Evolutionary conservation across 2,888 invertebrate species (phyloP).

Genomic region (Plutella xylostella): DNA sequence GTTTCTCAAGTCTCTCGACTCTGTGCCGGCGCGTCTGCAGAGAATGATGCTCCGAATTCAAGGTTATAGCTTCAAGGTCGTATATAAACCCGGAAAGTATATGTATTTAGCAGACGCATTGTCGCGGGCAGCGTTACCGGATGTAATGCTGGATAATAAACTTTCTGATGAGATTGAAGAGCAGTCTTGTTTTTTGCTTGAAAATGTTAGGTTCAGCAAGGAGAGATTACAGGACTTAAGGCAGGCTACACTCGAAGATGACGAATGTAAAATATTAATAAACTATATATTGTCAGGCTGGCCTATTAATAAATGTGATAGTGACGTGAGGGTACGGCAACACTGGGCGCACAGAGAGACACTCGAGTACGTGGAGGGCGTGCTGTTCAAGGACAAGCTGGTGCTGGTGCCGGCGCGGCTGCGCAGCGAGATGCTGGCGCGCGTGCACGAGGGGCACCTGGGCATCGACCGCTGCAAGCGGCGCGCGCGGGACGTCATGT

Average conservation of each 20-base stretch:
- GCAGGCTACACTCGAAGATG: background rate
- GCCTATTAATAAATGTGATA: background rate
- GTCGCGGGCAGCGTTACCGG: background rate
- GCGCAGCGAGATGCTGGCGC: background rate
- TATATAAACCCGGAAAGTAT: conserved; percentile 3
- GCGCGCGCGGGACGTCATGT: background rate
- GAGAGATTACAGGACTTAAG: no score
- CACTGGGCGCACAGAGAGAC: background rate
- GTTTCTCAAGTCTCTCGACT: background rate
- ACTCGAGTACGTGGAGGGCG: background rate
- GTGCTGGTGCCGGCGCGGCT: background rate
- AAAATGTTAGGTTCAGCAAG: no score
- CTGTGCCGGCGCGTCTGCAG: background rate
- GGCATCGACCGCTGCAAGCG: background rate
- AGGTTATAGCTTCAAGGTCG: background rate
- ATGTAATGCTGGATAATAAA: no score
- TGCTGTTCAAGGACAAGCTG: background rate
- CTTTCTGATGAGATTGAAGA: no score
- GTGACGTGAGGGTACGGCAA: background rate
- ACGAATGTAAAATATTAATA: background rate
- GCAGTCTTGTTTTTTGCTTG: no score
- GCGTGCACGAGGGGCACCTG: background rate
- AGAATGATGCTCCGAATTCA: background rate
- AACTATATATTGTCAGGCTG: background rate
- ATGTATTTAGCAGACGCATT: background rate